Percentiles rank a stretch among this genome's conserved stretches.
These are phyloP conservation scores for Protobothrops flavoviridis DNA, from an alignment of 2,113 vertebrate genomes.

Conservation along the genomic window DNA sequence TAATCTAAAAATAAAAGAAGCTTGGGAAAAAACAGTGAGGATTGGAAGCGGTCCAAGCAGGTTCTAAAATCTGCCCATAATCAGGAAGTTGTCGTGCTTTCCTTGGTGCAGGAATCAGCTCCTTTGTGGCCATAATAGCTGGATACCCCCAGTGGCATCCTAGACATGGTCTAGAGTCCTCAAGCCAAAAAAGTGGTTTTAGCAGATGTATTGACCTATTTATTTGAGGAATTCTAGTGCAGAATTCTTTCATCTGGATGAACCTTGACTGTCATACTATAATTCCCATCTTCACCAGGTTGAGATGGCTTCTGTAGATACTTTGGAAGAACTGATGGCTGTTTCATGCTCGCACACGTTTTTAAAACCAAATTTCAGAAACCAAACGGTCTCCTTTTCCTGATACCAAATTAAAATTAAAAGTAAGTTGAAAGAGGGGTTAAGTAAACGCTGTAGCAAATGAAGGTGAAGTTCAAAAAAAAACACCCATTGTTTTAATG, in stretches of 20 bases:
- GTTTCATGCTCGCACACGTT: neutral
- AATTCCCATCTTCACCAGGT: neutral
- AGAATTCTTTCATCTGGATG: neutral
- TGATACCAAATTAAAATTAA: neutral
- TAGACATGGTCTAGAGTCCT: neutral
- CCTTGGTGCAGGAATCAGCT: neutral
- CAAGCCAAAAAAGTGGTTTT: too few species aligned
- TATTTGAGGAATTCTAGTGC: neutral
- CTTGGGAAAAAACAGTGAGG: neutral
- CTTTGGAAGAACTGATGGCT: neutral
- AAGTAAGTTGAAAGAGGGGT: neutral
- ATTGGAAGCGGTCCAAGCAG: neutral
- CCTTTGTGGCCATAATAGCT: neutral
- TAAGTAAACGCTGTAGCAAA: neutral
- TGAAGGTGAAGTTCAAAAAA: neutral
- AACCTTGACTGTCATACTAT: neutral
- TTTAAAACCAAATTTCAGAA: neutral
- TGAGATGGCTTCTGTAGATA: neutral
- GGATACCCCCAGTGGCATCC: neutral
- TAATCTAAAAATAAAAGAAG: neutral
- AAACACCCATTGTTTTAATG: neutral
- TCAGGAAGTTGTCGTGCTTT: neutral
- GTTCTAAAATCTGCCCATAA: neutral
- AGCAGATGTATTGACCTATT: neutral
- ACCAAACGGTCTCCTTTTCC: neutral